Conservation (phyloP, 37 sponge, comb jelly and placozoan species). For the Petrosia ficiformis region DNA sequence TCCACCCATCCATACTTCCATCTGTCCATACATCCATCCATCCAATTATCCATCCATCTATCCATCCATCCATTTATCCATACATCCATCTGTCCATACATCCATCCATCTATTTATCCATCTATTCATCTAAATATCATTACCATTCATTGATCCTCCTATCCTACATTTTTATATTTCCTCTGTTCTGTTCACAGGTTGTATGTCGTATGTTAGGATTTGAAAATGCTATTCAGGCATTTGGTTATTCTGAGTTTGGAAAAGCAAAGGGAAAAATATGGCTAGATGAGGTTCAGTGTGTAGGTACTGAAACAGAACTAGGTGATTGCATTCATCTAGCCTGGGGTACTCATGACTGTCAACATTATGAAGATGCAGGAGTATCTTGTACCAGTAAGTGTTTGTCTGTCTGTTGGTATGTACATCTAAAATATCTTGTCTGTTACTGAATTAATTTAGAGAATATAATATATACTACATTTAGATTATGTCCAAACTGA, state of each 20-base stretch:
- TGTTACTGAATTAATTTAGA: not conserved
- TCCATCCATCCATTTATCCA: no score
- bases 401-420: not conserved
- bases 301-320: slow-evolving; percentile 36
- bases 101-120: no score
- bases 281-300: slow-evolving; percentile 45
- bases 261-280: not conserved
- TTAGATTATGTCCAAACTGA: no score
- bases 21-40: no score
- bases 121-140: not conserved
- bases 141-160: not conserved
- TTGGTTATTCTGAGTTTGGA: slow-evolving; percentile 38
- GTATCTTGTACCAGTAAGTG: slow-evolving; percentile 62
- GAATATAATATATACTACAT: no score
- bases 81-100: no score
- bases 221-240: slow-evolving; percentile 24
- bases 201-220: slow-evolving; percentile 63
- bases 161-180: not conserved
- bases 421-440: not conserved
- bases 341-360: slow-evolving; percentile 17
- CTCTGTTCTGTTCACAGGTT: slow-evolving; percentile 4
- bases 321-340: slow-evolving; percentile 17
- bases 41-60: no score
- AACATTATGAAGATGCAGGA: no score
- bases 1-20: no score